Evolutionary conservation across 2,797 vertebrate genomes (phyloP).

Genomic region (Sebastes itinus): DNA sequence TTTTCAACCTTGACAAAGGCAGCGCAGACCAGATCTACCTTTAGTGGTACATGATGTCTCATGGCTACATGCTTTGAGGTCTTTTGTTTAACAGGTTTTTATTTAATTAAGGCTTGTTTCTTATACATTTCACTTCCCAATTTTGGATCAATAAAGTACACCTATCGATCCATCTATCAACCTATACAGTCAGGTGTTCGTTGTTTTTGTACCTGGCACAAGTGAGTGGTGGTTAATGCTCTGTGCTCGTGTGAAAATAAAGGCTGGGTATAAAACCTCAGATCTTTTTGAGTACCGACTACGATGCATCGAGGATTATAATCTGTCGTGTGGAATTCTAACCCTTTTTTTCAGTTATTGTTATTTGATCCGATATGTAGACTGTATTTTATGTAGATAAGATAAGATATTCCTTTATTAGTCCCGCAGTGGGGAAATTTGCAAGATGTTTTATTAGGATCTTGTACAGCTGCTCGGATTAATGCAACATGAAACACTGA

Average conservation of each 20-base stretch:
- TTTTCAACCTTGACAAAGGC: no score
- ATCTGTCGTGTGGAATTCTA: not conserved
- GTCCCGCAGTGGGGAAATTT: no score
- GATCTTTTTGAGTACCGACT: not conserved
- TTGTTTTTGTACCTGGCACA: not conserved
- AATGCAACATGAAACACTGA: not conserved
- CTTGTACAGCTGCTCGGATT: not conserved
- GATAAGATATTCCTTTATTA: no score
- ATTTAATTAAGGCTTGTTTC: no score
- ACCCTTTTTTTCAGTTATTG: not conserved
- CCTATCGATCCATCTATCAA: no score
- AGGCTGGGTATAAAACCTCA: not conserved
- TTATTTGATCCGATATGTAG: no score
- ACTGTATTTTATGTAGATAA: not conserved
- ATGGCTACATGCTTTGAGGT: not conserved
- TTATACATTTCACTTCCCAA: no score
- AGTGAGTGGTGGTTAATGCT: not conserved
- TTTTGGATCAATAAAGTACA: no score
- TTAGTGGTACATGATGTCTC: not conserved
- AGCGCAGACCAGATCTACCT: no score
- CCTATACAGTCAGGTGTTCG: no score
- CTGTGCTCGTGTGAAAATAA: not conserved
- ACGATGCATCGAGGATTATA: not conserved
- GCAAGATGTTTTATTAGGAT: not conserved
- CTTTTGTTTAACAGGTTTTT: not conserved